phyloP scores from a whole-genome alignment of 2,888 invertebrate genomes.

The Portevinia maculata region DNA sequence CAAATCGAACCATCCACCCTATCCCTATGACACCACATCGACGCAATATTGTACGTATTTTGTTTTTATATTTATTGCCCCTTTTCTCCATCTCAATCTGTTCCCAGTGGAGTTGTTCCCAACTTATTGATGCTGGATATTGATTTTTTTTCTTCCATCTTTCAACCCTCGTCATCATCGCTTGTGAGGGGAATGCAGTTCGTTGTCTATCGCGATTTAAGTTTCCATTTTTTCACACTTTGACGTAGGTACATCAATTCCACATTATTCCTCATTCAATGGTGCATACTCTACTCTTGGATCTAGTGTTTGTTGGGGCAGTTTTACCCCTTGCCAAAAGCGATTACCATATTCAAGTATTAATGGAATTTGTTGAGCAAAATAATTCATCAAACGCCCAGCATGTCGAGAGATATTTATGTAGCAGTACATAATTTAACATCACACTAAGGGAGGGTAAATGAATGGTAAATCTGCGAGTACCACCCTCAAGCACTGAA shows the following conservation, averaged over 20 bases:
- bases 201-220: constrained; percentile 47
- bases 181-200: constrained; percentile 39
- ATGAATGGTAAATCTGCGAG: constrained; percentile 26
- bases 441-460: constrained; percentile 25
- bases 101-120: constrained; percentile 10
- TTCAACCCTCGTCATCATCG: constrained; percentile 34
- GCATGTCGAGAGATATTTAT: constrained; percentile 13
- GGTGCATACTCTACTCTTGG: constrained; percentile 1
- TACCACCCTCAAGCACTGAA: constrained; percentile 3
- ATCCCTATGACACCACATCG: background rate
- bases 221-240: constrained; percentile 52
- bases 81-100: constrained; percentile 29
- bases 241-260: constrained; percentile 20
- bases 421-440: constrained; percentile 56
- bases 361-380: constrained; percentile 59
- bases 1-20: background rate
- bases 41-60: constrained; percentile 19
- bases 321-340: constrained; percentile 28
- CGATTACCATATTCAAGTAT: constrained; percentile 40
- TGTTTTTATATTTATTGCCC: constrained; percentile 51
- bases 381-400: constrained; percentile 58
- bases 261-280: constrained; percentile 19
- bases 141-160: constrained; percentile 47
- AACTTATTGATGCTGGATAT: constrained; percentile 54
- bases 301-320: constrained; percentile 6